Evolutionary conservation across 2,113 vertebrate genomes (phyloP), one percentile per base, ranked within the genome.

Genomic region (Passer montanus): DNA sequence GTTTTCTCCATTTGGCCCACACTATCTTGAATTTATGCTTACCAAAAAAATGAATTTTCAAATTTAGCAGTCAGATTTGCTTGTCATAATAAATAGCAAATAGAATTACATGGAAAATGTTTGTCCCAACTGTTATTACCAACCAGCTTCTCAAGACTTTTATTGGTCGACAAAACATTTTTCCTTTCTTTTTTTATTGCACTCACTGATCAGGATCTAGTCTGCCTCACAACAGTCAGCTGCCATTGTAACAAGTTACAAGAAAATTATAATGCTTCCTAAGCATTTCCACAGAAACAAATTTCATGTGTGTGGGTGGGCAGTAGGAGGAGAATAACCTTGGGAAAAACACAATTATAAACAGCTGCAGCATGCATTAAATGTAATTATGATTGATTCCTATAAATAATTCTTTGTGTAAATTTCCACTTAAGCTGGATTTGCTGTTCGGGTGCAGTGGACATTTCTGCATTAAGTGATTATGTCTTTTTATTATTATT

Each of bases 401-500:
- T 98, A 98, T 99, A 98, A 99, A 99, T 99, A 99, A 99, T 99
- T 99, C 98, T 98, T 98, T 99, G 98, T 98, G 98, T 98, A 99
- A 97, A 98, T 98, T 98, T 98, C 87, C 97, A 98, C 98, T 98
- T 98, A 98, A 98, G 97, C 97, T 97, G 95, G 97, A 98, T 98
- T 98, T 97, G 96, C 97, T 99, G 96, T 98, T 98, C 84, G 41
- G 94, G 79, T 97, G 97, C 91, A 99, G 98, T 98, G 97, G 97
- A 98, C 96, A 98, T 97, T 97, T 88, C 91, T 98, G 97, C 98
- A 98, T 98, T 98, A 97, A 98, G 97, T 94, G 97, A 98, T 98
- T 98, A 98, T 98, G 96, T 98, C 73, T 96, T 94, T 97, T 95
- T 98, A 98, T 98, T 98, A 97, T 97, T 98, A 74, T 98, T 93